Base-by-base conservation (phyloP, 2,797 vertebrate species). In the Monodelphis domestica region DNA sequence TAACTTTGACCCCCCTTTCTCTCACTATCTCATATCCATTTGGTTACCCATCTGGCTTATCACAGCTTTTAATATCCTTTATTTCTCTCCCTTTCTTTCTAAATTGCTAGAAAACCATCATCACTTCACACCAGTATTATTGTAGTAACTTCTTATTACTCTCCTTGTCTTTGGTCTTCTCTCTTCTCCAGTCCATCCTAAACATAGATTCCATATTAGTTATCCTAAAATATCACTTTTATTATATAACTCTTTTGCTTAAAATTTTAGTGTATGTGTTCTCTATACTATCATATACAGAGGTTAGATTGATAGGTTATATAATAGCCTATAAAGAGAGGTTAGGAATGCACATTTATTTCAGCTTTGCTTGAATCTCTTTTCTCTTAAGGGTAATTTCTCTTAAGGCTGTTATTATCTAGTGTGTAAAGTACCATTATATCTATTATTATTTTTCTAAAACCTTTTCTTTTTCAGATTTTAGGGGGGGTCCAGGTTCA, bases 171-270 rank as follows among this genome's bases (percentile, higher is more conserved):
- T 45, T 53, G 5, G 54, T 52, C 87, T 94, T 52, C 30, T 84
- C 9, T 51, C 0, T 0, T 29, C 55, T 28, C 88, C 54, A 28
- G 0, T 38, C 78, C 57, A 33, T 90, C 54, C 3, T 4, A 87
- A 29, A 28, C 29, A 9, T 29, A 11, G 3, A 89, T 88, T 52
- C 12, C 24, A 5, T 89, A 88, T 53, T 26, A 7, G 38, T 87
- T 90, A 92, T 92, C 63, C 53, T 89, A 24, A 33, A 93, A 88
- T 51, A 28, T 52, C 28, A 53, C 87, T 91, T 91, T 70, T 57
- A 15, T 93, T 53, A 57, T 45, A 14, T 78, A 30, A 10, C 3
- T 10, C 21, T 45, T n/a, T n/a, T 29, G 84, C 5, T 57, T 9
- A 29, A 89, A 54, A 33, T 5, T 4, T 50, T 4, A 0, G 7